These are phyloP conservation scores for Spisula solida DNA, from an alignment of 2,888 invertebrate species.

Conservation along the genomic window DNA sequence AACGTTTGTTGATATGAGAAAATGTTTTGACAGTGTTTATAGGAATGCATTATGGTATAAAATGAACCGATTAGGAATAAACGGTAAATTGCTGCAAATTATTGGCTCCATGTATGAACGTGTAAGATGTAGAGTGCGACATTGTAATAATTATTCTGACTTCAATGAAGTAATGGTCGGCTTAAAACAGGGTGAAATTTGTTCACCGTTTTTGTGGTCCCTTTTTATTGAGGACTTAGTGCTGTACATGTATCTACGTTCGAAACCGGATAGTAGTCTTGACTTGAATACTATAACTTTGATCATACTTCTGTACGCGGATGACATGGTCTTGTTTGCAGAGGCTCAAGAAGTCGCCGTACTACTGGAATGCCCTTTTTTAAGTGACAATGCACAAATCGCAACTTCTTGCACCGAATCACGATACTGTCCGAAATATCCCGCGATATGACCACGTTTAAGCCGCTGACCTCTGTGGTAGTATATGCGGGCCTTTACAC, in stretches of 20 bases:
- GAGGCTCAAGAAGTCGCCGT: no score
- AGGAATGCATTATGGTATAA: conserved; percentile 49
- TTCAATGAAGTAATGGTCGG: conserved; percentile 38
- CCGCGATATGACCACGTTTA: no score
- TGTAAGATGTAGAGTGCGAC: conserved; percentile 33
- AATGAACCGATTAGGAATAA: neutral
- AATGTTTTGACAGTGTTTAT: conserved; percentile 43
- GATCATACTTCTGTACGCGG: conserved; percentile 16
- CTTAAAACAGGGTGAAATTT: conserved; percentile 44
- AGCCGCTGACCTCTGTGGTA: no score
- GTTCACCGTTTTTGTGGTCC: conserved; percentile 43
- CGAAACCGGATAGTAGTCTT: no score
- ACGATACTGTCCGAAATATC: no score
- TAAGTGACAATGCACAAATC: no score
- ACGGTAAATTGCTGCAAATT: no score
- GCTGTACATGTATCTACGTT: conserved; percentile 16
- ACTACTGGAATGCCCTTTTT: no score
- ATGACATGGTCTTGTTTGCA: conserved; percentile 10
- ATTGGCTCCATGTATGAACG: no score
- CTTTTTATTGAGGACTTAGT: conserved; percentile 44
- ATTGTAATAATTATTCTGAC: conserved; percentile 43
- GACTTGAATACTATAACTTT: neutral
- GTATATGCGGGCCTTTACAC: no score
- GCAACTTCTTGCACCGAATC: no score
- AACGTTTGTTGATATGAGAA: conserved; percentile 45